Evolutionary conservation across 2,113 vertebrate species (phyloP).

Genomic region (Anas platyrhynchos): DNA sequence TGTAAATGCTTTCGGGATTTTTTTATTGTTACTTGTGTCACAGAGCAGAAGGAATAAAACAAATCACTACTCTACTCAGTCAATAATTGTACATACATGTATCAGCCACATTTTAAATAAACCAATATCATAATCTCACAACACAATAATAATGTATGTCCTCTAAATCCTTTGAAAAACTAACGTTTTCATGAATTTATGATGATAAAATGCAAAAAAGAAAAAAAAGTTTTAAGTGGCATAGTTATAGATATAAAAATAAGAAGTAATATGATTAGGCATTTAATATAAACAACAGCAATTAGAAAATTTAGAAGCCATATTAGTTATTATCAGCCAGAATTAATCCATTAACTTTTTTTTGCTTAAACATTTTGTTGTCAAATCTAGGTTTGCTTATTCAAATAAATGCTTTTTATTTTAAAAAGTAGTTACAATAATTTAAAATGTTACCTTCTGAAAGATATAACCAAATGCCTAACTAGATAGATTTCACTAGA

Average conservation of each 20-base stretch:
- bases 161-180: neutral
- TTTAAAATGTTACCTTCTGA: neutral
- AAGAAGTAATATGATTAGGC: neutral
- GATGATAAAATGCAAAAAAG: neutral
- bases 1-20: neutral
- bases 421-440: neutral
- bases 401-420: neutral
- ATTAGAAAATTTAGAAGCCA: neutral
- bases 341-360: neutral
- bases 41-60: neutral
- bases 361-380: neutral
- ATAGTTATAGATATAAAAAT: neutral
- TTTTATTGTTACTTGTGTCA: neutral
- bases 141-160: neutral
- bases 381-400: neutral
- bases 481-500: neutral
- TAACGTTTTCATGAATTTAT: neutral
- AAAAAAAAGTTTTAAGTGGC: neutral
- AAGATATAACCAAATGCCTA: neutral
- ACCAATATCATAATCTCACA: accelerated
- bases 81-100: neutral
- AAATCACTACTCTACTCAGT: neutral
- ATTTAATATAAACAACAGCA: accelerated
- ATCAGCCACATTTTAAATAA: neutral
- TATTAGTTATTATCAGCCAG: neutral